A percentile compares a stretch with the other conserved stretches of the same genome.
These are phyloP conservation scores for Gryllus longicercus DNA, from an alignment of 2,888 invertebrate genomes.

Conservation along the genomic window DNA sequence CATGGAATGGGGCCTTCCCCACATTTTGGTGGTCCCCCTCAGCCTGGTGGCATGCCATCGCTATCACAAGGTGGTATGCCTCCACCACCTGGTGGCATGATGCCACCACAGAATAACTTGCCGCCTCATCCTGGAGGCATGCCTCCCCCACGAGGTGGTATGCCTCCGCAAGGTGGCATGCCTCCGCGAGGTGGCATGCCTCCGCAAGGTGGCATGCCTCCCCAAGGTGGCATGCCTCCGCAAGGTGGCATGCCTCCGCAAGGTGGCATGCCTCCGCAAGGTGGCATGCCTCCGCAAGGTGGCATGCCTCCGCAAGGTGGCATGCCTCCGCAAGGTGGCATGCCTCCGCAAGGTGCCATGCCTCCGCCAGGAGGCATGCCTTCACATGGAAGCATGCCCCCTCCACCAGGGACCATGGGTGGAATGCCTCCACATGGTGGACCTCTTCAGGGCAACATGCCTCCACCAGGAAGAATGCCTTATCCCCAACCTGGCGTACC, in stretches of 20 bases:
- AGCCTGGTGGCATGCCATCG: conserved; percentile 36
- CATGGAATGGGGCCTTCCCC: neutral
- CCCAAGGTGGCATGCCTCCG: neutral
- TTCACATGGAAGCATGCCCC: neutral
- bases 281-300: neutral
- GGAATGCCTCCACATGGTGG: neutral
- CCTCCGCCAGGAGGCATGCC: neutral
- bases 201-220: conserved; percentile 19
- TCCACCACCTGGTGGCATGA: conserved; percentile 44
- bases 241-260: conserved; percentile 20
- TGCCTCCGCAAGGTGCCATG: neutral
- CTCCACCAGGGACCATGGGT: neutral
- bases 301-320: conserved; percentile 1
- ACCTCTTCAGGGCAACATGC: neutral
- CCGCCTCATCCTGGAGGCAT: conserved; percentile 43
- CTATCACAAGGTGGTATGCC: conserved; percentile 37
- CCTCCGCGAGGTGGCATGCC: conserved; percentile 28
- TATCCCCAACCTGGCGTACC: neutral
- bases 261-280: neutral
- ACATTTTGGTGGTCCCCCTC: conserved; percentile 28
- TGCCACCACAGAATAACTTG: conserved; percentile 43
- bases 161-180: conserved; percentile 32
- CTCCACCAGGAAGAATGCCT: neutral
- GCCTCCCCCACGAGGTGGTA: conserved; percentile 40
- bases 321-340: neutral